A percentile compares a stretch with the other conserved stretches of the same genome.
Evolutionary conservation across 1,140 invertebrate genomes (phyloP).

Genomic region (Megathymus violae): DNA sequence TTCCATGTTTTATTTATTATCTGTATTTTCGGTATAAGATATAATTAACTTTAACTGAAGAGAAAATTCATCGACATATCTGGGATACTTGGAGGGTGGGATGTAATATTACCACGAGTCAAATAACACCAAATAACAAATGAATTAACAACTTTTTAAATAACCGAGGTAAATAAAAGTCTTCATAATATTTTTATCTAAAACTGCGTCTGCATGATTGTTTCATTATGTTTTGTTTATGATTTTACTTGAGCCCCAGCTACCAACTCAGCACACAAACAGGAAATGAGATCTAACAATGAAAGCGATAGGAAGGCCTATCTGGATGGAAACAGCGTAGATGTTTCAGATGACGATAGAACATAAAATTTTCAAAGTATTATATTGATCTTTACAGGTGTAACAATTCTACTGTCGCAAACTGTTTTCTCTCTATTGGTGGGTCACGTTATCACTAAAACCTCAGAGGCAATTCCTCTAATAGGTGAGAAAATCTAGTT

Average conservation of each 20-base stretch:
- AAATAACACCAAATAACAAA: slow-evolving; percentile 18
- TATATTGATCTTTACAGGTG: slow-evolving; percentile 92
- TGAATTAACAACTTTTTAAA: slow-evolving; percentile 26
- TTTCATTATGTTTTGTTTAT: slow-evolving; percentile 74
- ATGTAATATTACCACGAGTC: too few species aligned
- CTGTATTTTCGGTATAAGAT: slow-evolving; percentile 46
- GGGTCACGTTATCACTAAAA: slow-evolving; percentile 98
- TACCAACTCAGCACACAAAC: slow-evolving; percentile 75
- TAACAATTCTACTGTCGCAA: slow-evolving; percentile 99
- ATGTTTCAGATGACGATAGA: slow-evolving; percentile 16
- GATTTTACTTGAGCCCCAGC: slow-evolving; percentile 75
- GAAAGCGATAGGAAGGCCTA: slow-evolving; percentile 16
- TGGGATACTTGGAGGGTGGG: slow-evolving; percentile 79
- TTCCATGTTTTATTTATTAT: slow-evolving; percentile 73
- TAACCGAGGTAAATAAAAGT: slow-evolving; percentile 21
- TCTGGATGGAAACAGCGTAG: slow-evolving; percentile 14
- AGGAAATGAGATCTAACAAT: slow-evolving; percentile 45
- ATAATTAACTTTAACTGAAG: slow-evolving; percentile 2
- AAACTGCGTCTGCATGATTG: slow-evolving; percentile 73
- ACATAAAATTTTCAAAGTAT: slow-evolving; percentile 61
- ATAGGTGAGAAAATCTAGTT: slow-evolving; percentile 91
- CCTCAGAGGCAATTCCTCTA: slow-evolving; percentile 98
- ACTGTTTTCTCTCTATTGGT: slow-evolving; percentile 99
- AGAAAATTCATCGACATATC: slow-evolving; percentile 19
- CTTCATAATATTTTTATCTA: slow-evolving; percentile 44